These are phyloP conservation scores for Nansenia antarctica DNA, from an alignment of 2,113 vertebrate species.

Conservation along the genomic window DNA sequence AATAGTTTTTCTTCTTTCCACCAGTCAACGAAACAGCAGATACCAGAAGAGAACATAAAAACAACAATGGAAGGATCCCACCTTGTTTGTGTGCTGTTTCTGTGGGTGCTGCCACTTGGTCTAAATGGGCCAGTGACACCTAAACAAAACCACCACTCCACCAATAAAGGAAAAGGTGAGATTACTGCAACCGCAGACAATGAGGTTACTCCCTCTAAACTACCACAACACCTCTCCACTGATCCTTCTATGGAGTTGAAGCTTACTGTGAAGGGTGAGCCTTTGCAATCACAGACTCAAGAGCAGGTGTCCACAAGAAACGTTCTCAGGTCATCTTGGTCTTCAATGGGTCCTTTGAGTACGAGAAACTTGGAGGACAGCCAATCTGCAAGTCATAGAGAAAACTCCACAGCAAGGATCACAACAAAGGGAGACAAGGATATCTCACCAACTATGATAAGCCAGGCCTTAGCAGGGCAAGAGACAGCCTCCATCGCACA, in stretches of 20 bases:
- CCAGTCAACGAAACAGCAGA: conserved; percentile 3
- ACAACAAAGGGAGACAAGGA: not conserved
- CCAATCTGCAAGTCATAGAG: not conserved
- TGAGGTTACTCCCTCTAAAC: not conserved
- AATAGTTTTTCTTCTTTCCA: conserved; percentile 29
- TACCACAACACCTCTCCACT: not conserved
- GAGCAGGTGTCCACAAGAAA: not conserved
- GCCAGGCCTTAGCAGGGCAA: not conserved
- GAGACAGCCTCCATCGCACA: not conserved
- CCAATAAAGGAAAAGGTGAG: not conserved
- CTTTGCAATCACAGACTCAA: not conserved
- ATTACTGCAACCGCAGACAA: not conserved
- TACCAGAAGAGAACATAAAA: not conserved
- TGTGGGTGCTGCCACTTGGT: conserved; percentile 42
- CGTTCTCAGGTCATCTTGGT: not conserved
- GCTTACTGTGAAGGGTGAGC: not conserved
- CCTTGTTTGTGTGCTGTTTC: conserved; percentile 6
- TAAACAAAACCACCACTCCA: not conserved
- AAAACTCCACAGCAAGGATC: not conserved
- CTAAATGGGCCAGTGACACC: conserved; percentile 9
- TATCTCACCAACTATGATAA: not conserved
- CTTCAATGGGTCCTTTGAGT: not conserved
- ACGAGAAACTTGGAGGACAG: not conserved
- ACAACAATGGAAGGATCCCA: conserved; percentile 27
- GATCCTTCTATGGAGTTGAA: not conserved